phyloP scores from a whole-genome alignment of 2,113 vertebrate species.

The Strix uralensis region DNA sequence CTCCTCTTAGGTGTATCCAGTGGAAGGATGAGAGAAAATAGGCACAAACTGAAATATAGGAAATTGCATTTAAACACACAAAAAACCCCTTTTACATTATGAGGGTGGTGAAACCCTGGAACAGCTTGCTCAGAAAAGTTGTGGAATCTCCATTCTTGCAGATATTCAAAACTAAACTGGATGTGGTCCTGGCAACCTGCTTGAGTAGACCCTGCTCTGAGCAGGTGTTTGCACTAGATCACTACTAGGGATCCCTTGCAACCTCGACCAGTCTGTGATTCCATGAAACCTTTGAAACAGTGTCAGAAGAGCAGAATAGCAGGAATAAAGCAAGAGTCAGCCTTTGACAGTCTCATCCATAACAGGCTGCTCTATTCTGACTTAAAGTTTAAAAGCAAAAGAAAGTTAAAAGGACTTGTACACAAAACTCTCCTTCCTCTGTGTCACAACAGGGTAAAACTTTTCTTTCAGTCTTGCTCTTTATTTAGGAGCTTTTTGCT shows the following conservation, averaged over 20 bases:
- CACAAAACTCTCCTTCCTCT: background rate
- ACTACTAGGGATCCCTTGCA: background rate
- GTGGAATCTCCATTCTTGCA: background rate
- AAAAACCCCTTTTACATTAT: background rate
- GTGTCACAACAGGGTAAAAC: background rate
- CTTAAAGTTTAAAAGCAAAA: background rate
- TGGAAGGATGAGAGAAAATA: background rate
- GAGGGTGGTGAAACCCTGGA: background rate
- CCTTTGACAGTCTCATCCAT: background rate
- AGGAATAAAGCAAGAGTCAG: background rate
- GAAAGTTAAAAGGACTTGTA: background rate
- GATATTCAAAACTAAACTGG: background rate
- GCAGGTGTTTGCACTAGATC: background rate
- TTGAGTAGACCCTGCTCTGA: background rate
- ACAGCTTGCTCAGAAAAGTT: background rate
- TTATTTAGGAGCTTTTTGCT: background rate
- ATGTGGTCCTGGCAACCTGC: background rate
- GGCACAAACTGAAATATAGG: background rate
- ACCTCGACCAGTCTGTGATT: background rate
- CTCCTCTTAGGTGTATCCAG: background rate
- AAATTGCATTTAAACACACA: background rate
- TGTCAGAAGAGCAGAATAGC: background rate
- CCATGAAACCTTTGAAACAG: background rate
- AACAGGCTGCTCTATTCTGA: background rate
- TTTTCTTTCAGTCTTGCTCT: background rate